Conservation (phyloP, 2,113 vertebrate species). For the Atlantisia rogersi region DNA sequence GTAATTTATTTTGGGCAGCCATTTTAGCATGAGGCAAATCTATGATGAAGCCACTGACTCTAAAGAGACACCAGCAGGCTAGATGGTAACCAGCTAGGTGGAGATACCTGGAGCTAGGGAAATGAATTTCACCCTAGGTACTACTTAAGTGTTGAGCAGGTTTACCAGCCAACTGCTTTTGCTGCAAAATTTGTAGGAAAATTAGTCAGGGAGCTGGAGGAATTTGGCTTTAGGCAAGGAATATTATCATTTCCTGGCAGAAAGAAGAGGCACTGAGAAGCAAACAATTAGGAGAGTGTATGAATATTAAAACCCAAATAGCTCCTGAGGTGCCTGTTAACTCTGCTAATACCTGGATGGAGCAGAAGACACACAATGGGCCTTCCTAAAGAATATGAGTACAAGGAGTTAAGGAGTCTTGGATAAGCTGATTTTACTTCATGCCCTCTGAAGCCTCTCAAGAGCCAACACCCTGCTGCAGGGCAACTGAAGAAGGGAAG, state of each 20-base stretch:
- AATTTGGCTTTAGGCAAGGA: slow-evolving; percentile 4
- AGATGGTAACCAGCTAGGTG: background rate
- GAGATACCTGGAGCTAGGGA: background rate
- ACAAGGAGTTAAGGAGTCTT: background rate
- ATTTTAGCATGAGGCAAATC: background rate
- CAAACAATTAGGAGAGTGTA: background rate
- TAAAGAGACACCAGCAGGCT: background rate
- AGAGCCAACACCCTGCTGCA: background rate
- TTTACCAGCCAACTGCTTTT: slow-evolving; percentile 11
- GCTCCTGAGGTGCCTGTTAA: background rate
- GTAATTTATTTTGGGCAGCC: background rate
- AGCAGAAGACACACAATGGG: background rate
- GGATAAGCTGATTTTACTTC: background rate
- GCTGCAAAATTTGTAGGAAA: slow-evolving; percentile 37
- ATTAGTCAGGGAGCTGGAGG: slow-evolving; percentile 33
- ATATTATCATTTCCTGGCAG: slow-evolving; percentile 23
- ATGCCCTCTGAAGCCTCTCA: fast-evolving
- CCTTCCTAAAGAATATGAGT: background rate
- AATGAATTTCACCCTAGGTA: background rate
- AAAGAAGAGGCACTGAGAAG: slow-evolving; percentile 14
- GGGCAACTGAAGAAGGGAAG: background rate
- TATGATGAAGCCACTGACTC: background rate
- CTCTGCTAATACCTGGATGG: background rate
- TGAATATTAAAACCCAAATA: slow-evolving; percentile 20
- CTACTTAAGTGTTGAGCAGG: background rate